These are phyloP conservation scores for Acrocyrtus sp. DNA, from an alignment of 2,888 invertebrate genomes.

Conservation along the genomic window DNA sequence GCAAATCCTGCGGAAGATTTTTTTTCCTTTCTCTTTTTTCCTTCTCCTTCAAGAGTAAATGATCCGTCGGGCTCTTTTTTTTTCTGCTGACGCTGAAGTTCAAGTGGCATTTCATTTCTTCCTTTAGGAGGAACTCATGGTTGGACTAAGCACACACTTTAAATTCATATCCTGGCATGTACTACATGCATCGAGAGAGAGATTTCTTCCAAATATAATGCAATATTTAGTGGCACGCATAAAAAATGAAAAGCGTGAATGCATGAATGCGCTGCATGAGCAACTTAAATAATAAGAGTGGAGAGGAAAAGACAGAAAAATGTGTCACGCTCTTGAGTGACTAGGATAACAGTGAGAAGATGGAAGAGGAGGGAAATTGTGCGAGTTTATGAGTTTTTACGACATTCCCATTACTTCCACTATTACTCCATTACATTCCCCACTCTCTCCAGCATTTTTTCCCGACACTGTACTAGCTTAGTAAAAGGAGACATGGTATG, in stretches of 20 bases:
- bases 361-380: slow-evolving; percentile 26
- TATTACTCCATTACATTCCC: slow-evolving; percentile 18
- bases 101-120: slow-evolving; percentile 39
- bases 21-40: slow-evolving; percentile 1
- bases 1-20: no score
- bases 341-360: slow-evolving; percentile 30
- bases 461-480: background rate
- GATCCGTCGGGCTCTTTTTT: no score
- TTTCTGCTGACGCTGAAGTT: slow-evolving; percentile 41
- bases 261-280: slow-evolving; percentile 48
- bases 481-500: background rate
- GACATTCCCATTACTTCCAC: slow-evolving; percentile 38
- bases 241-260: slow-evolving; percentile 35
- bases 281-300: slow-evolving; percentile 31
- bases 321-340: slow-evolving; percentile 53
- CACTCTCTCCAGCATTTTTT: no score
- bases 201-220: no score
- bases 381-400: slow-evolving; percentile 53
- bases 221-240: slow-evolving; percentile 20
- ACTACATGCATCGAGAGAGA: no score
- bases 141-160: no score
- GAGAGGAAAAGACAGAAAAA: slow-evolving; percentile 18
- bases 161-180: no score
- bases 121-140: no score
- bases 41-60: background rate